Evolutionary conservation across 2,797 vertebrate genomes (phyloP).

Genomic region (Tauraco hartlaubi): DNA sequence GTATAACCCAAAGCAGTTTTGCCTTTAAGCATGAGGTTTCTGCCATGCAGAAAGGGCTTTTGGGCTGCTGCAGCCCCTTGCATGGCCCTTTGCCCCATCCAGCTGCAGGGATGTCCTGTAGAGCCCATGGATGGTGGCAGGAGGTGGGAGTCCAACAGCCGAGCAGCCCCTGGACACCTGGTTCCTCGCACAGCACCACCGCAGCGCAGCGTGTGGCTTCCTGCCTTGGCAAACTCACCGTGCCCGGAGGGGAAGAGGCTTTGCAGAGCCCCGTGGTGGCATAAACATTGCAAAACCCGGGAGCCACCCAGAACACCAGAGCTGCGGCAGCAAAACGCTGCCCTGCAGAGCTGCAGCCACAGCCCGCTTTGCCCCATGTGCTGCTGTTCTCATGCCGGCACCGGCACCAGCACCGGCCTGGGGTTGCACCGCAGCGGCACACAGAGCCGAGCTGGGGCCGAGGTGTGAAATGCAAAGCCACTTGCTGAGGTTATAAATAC

Average conservation of each 20-base stretch:
- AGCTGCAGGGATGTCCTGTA: neutral
- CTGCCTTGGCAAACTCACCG: rapidly evolving
- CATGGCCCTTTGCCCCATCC: neutral
- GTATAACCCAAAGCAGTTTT: neutral
- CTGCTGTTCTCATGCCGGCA: rapidly evolving
- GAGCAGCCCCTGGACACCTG: rapidly evolving
- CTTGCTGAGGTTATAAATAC: neutral
- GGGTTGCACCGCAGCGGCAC: rapidly evolving
- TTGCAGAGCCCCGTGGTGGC: neutral
- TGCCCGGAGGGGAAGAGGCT: neutral
- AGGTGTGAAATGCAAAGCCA: conserved; percentile 28
- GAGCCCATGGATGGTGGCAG: neutral
- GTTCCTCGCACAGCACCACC: neutral
- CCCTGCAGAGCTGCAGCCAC: neutral
- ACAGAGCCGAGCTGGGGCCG: neutral
- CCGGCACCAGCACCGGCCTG: rapidly evolving
- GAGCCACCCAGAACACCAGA: neutral
- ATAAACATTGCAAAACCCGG: neutral
- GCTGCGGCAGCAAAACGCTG: rapidly evolving
- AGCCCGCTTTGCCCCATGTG: rapidly evolving
- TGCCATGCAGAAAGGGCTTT: neutral
- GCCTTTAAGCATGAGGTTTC: neutral
- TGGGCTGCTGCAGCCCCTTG: neutral
- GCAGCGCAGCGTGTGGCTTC: rapidly evolving
- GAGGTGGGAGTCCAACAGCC: rapidly evolving